Evolutionary conservation across 1,140 invertebrate species (phyloP).

Genomic region (Anagrus nilaparvatae): DNA sequence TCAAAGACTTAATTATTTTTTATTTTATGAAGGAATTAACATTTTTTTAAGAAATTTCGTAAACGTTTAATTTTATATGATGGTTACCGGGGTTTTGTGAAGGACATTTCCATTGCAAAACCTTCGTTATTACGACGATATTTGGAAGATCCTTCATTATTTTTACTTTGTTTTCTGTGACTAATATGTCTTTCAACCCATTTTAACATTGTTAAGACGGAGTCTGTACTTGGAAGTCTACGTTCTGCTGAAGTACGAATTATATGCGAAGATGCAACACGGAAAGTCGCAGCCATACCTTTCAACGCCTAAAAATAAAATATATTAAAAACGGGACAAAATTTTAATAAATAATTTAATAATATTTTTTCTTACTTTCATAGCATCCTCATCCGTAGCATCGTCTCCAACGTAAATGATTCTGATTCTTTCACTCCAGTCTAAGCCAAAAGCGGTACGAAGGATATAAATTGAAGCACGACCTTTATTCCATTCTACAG

Average conservation of each 20-base stretch:
- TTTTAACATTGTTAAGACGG: slow-evolving; percentile 77
- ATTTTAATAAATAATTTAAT: neutral
- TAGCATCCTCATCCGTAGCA: slow-evolving; percentile 82
- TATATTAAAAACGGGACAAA: neutral
- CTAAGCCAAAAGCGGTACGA: slow-evolving; percentile 77
- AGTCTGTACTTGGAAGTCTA: slow-evolving; percentile 75
- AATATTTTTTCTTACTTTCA: slow-evolving; percentile 50
- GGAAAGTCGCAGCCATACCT: slow-evolving; percentile 84
- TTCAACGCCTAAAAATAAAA: slow-evolving; percentile 75
- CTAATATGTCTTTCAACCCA: slow-evolving; percentile 80
- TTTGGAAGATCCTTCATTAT: slow-evolving; percentile 44
- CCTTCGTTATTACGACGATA: slow-evolving; percentile 48
- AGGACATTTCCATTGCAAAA: slow-evolving; percentile 65
- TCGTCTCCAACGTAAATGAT: slow-evolving; percentile 88
- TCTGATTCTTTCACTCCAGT: slow-evolving; percentile 82
- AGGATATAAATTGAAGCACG: slow-evolving; percentile 83
- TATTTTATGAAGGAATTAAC: too few species aligned
- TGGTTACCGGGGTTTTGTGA: slow-evolving; percentile 33
- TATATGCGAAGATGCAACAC: slow-evolving; percentile 72
- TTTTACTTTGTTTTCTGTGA: slow-evolving; percentile 54
- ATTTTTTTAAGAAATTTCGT: too few species aligned
- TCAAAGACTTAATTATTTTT: too few species aligned
- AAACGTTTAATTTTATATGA: too few species aligned
- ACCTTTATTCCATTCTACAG: slow-evolving; percentile 85
- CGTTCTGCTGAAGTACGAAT: slow-evolving; percentile 78